Evolutionary conservation across 2,113 vertebrate species (phyloP).

Genomic region (Corvus moneduloides): DNA sequence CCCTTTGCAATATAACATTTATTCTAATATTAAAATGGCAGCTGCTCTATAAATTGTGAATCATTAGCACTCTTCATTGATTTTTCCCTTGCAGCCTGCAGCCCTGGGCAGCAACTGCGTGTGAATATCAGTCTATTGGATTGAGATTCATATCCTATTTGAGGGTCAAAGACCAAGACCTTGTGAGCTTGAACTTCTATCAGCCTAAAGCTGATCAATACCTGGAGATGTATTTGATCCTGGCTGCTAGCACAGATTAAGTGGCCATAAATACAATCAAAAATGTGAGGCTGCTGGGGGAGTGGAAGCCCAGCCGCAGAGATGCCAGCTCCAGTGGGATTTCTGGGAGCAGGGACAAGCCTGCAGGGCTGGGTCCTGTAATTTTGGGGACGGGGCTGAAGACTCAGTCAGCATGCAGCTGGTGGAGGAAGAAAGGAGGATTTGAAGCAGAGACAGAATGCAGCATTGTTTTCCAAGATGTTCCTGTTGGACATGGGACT

Average conservation of each 20-base stretch:
- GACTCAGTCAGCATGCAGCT: not conserved
- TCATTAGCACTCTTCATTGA: constrained; percentile 86
- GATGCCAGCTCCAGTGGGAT: not conserved
- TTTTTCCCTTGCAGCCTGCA: constrained; percentile 64
- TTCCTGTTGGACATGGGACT: fast-evolving
- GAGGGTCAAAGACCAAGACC: constrained; percentile 92
- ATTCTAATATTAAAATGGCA: constrained; percentile 91
- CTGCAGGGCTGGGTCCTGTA: not conserved
- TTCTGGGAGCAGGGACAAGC: not conserved
- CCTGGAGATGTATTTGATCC: constrained; percentile 79
- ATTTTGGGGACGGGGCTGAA: not conserved
- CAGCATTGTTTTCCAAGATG: not conserved
- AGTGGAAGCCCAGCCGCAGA: not conserved
- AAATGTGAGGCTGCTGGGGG: constrained; percentile 5
- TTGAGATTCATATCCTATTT: constrained; percentile 99
- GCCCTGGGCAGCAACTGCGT: constrained; percentile 36
- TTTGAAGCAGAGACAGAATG: not conserved
- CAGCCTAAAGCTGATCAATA: constrained; percentile 89
- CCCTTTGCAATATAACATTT: constrained; percentile 76
- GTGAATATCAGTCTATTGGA: constrained; percentile 88
- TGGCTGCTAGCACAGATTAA: constrained; percentile 76
- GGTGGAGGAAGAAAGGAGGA: not conserved
- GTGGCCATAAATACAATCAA: constrained; percentile 82
- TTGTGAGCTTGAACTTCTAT: constrained; percentile 78
- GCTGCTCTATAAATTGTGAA: constrained; percentile 90